A percentile compares a stretch with the other conserved stretches of the same genome.
These are phyloP conservation scores for Pteronotus mesoamericanus DNA, from an alignment of 2,797 vertebrate genomes.

Conservation along the genomic window DNA sequence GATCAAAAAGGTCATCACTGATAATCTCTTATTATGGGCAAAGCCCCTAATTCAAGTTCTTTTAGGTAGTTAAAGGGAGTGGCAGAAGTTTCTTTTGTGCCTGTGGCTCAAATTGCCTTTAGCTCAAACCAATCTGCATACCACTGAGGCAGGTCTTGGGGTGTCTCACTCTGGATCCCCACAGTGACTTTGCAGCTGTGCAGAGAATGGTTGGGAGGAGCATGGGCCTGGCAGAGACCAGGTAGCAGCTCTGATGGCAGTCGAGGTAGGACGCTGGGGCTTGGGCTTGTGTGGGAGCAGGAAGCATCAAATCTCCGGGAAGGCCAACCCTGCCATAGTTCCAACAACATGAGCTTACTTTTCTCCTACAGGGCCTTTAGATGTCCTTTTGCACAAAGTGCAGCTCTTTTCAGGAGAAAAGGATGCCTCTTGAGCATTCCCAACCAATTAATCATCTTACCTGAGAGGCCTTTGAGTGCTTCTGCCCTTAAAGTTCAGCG, in stretches of 20 bases:
- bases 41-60: not conserved
- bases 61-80: not conserved
- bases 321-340: not conserved
- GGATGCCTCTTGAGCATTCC: not conserved
- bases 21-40: not conserved
- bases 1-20: not conserved
- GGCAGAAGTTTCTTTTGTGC: not conserved
- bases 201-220: not conserved
- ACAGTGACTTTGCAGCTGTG: no score
- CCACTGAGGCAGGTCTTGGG: not conserved
- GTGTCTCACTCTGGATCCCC: not conserved
- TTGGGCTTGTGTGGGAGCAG: fast-evolving
- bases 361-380: not conserved
- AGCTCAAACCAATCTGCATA: not conserved
- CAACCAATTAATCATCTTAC: not conserved
- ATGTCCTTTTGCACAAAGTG: not conserved
- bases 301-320: not conserved
- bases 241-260: not conserved
- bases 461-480: not conserved
- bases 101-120: not conserved
- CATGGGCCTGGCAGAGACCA: not conserved
- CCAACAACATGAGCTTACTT: not conserved
- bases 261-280: not conserved
- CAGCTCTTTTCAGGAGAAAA: not conserved
- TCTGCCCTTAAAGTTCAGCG: not conserved